Base-by-base conservation (phyloP, 2,797 vertebrate genomes). In the Takifugu ocellatus region DNA sequence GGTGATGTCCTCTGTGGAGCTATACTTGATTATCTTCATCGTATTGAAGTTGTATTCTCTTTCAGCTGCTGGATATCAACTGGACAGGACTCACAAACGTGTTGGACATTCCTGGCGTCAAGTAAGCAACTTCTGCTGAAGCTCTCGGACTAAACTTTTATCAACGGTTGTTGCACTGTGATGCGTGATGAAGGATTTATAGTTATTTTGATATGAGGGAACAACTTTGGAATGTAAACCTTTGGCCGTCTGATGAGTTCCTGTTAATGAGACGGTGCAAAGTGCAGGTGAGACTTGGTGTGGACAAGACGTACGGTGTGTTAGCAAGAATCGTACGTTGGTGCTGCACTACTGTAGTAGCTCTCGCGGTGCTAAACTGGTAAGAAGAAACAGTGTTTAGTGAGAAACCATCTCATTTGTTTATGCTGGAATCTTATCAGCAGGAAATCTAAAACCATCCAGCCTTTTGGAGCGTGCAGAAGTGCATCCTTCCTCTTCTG, bases 31-130 rank as follows among this genome's bases (percentile, higher is more conserved):
- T 39, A 11, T 12, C 14, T 39, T 39, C 2, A 10, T 14, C 4
- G 12, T 3, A 14, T 3, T 39, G 36, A 14, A 39, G 12, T 12
- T 39, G 36, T 39, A 3, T 21, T 69, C 12, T 36, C 67, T 88
- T 79, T 72, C 85, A 98, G 96, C 80, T 93, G 69, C 83, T 98
- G 79, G 96, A 98, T 83, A 96, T 99, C 74, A 98, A 97, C 51
- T 98, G 97, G 97, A 96, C 95, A 0, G 96, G 97, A 72, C 89
- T 98, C 75, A 98, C 96, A n/a, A 99, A 99, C 78, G 92, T 99
- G 82, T 80, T 99, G 82, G 96, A 99, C 72, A 93, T 98, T 78
- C 97, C 97, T 0, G 96, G 97, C 56, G 58, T 99, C 51, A 97
- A 98, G 97, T 99, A 84, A 96, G 96, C 31, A 33, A 33, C 31